Evolutionary conservation across 2,113 vertebrate species (phyloP).

Genomic region (Labeo catla): DNA sequence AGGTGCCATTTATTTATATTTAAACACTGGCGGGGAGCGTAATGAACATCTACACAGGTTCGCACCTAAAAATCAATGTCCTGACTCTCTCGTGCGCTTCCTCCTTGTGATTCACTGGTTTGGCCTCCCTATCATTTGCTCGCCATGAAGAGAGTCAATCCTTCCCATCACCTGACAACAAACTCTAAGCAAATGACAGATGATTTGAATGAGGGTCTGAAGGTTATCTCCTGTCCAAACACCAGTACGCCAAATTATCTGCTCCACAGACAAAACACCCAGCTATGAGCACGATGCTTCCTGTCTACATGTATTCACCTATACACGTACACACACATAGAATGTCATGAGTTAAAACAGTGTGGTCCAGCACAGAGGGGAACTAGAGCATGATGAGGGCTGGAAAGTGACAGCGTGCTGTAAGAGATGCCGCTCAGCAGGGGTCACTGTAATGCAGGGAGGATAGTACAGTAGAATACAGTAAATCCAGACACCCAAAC

Average conservation of each 20-base stretch:
- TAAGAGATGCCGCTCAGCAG: slow-evolving; percentile 68
- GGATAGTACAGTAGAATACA: slow-evolving; percentile 18
- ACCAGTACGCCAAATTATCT: slow-evolving; percentile 52
- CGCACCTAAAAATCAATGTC: slow-evolving; percentile 59
- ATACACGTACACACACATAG: neutral
- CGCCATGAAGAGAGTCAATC: slow-evolving; percentile 57
- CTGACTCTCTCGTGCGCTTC: slow-evolving; percentile 57
- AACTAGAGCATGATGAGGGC: slow-evolving; percentile 43
- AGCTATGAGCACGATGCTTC: slow-evolving; percentile 1
- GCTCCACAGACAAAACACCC: slow-evolving; percentile 46
- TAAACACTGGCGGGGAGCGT: slow-evolving; percentile 62
- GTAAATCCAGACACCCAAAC: neutral
- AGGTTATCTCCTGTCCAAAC: slow-evolving; percentile 63
- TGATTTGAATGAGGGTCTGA: slow-evolving; percentile 65
- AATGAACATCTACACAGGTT: slow-evolving; percentile 66
- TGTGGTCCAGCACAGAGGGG: neutral
- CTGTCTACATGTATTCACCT: neutral
- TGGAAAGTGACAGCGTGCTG: slow-evolving; percentile 44
- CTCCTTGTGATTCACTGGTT: slow-evolving; percentile 56
- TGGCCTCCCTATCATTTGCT: slow-evolving; percentile 67
- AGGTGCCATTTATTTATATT: slow-evolving; percentile 58
- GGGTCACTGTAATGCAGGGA: slow-evolving; percentile 70
- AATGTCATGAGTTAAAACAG: slow-evolving; percentile 37
- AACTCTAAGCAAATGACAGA: slow-evolving; percentile 57
- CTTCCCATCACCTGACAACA: slow-evolving; percentile 61